Base-by-base conservation (phyloP, 2,888 invertebrate genomes). In the Lysandra bellargus region DNA sequence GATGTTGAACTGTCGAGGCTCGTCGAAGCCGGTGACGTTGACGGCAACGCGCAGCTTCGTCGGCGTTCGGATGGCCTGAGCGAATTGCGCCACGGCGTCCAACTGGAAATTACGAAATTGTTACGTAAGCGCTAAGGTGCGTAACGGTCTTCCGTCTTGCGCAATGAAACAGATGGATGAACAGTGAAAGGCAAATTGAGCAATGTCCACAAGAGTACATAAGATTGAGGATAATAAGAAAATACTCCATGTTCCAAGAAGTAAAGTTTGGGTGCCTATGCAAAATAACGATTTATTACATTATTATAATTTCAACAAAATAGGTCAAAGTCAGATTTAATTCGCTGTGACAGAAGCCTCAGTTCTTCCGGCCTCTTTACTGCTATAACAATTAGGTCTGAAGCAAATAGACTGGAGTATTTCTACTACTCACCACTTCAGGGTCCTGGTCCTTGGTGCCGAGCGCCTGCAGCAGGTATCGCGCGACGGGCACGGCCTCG, bases 1-100 rank as follows among this genome's bases (percentile, higher is more conserved):
- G 7, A 98, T 96, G 83, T 96, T 97, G 85, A 98, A 96, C 80
- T 95, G 94, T 61, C 95, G 92, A 30, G 90, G 88, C 82, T 95
- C 95, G 78, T 95, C 94, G 1, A 90, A 90, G 1, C 89, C 91
- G 4, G 90, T 90, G 4, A 92, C 91, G 79, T 92, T 92, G 40
- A 92, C 91, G 0, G 92, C 89, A 73, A 94, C 85, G 75, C 94
- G 87, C 30, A 94, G 82, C 81, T 94, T 94, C 4, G 88, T 91
- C 0, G 91, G 82, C 0, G 91, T 86, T 81, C 88, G 90, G 33
- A 89, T 88, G 2, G 87, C 84, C 82, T 91, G 88, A 0, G 93
- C 90, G 75, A 89, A 92, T 80, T 94, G 91, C 2, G 95, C 93
- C 82, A 95, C 86, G 53, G 95, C 88, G 85, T 95, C 92, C 84